phyloP scores from a whole-genome alignment of 2,113 vertebrate species.

The Pontoporia blainvillei region DNA sequence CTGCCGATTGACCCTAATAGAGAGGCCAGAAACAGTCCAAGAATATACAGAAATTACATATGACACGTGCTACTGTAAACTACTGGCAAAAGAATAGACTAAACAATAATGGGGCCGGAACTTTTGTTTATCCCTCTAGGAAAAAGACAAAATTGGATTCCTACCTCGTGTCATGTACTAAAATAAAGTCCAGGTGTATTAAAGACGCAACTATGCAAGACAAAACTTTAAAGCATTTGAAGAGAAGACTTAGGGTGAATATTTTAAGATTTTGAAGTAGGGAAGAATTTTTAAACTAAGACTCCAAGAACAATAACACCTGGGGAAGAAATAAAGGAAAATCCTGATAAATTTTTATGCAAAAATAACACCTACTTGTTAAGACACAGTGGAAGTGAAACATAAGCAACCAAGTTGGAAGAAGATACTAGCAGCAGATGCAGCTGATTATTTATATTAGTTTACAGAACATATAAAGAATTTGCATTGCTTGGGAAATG shows the following conservation, averaged over 20 bases:
- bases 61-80: neutral
- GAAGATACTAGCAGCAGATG: neutral
- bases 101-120: neutral
- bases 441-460: neutral
- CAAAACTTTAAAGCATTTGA: neutral
- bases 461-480: neutral
- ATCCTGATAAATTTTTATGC: neutral
- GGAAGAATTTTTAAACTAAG: neutral
- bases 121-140: neutral
- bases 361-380: neutral
- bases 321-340: neutral
- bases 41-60: neutral
- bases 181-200: neutral
- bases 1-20: neutral
- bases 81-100: neutral
- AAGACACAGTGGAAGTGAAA: neutral
- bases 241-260: neutral
- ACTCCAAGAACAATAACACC: neutral
- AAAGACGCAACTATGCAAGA: neutral
- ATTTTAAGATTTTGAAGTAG: neutral
- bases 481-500: neutral
- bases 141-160: neutral
- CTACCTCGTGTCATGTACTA: neutral
- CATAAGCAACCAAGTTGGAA: neutral
- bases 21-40: neutral